phyloP scores from a whole-genome alignment of 2,888 invertebrate species.

The Fragum sueziense region DNA sequence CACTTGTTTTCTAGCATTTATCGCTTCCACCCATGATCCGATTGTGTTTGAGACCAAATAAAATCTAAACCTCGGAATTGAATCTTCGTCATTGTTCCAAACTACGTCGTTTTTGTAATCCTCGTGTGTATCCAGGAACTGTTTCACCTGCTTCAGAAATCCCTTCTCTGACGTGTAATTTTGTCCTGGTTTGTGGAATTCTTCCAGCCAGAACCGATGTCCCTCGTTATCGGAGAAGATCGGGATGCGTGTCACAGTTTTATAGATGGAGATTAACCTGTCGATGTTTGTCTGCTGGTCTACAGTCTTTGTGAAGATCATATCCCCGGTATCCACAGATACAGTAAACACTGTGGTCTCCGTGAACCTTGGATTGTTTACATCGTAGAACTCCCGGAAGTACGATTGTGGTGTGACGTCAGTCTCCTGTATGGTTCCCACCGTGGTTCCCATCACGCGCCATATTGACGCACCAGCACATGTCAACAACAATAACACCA shows the following conservation, averaged over 20 bases:
- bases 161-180: constrained; percentile 27
- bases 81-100: constrained; percentile 9
- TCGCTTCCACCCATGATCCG: constrained; percentile 33
- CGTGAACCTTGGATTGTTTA: not conserved
- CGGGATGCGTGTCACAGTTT: not conserved
- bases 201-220: not conserved
- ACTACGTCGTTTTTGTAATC: constrained; percentile 39
- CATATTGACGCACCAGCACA: constrained; percentile 31
- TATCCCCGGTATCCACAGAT: not conserved
- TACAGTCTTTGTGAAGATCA: not conserved
- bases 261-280: not conserved
- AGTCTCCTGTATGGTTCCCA: constrained; percentile 39
- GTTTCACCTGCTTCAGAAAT: constrained; percentile 16
- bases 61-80: constrained; percentile 35
- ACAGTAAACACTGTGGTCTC: not conserved
- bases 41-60: constrained; percentile 34
- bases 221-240: not conserved
- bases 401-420: constrained; percentile 36
- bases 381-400: constrained; percentile 27
- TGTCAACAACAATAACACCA: constrained; percentile 8
- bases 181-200: not conserved
- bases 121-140: constrained; percentile 16
- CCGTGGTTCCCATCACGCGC: constrained; percentile 22
- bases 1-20: constrained; percentile 28
- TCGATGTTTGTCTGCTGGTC: not conserved